Evolutionary conservation across 2,797 vertebrate species (phyloP), one percentile per base, ranked within the genome.

Genomic region (Sebastiscus albofasciatus): DNA sequence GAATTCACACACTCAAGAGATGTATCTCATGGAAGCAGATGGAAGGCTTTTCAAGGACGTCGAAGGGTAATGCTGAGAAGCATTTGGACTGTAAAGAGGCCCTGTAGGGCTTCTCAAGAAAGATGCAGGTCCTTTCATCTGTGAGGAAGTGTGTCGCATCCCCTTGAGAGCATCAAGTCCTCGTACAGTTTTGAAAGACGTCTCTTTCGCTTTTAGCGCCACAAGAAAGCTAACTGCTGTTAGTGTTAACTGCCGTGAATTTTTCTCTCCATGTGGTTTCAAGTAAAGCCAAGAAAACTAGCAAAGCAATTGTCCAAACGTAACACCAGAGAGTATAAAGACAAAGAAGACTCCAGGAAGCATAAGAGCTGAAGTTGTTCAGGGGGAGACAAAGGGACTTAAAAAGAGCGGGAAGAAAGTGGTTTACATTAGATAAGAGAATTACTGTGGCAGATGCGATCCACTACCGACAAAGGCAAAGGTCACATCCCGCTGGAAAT

Each of bases 401-500:
- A 64, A 74, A 74, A 74, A 67, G 31, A 72, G 77, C 24, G 13
- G 12, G 66, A 49, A 76, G 42, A 80, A 82, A 82, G 33, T 52
- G 65, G 64, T 69, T 82, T 74, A 36, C 67, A 39, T 67, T 69
- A 65, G 78, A 85, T 75, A 77, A 79, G 56, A 83, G 66, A 82
- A 88, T 86, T 60, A 77, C 72, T 65, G 82, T 82, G 85, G 70
- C 88, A 89, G 86, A 87, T 82, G 71, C 54, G 52, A 68, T 81
- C 83, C 52, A 64, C 72, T 75, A 29, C 79, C 68, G 67, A 75
- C 16, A 14, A 75, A 82, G 79, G 18, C 71, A 89, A 93, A 93
- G 89, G 90, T 90, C 82, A 75, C 33, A 61, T 86, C 89, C 83
- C 82, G 42, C 90, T 91, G 90, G 92, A 94, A 93, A 95, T 94